A percentile compares a stretch with the other conserved stretches of the same genome.
Evolutionary conservation across 1,140 invertebrate species (phyloP).

Genomic region (Cydia amplana): DNA sequence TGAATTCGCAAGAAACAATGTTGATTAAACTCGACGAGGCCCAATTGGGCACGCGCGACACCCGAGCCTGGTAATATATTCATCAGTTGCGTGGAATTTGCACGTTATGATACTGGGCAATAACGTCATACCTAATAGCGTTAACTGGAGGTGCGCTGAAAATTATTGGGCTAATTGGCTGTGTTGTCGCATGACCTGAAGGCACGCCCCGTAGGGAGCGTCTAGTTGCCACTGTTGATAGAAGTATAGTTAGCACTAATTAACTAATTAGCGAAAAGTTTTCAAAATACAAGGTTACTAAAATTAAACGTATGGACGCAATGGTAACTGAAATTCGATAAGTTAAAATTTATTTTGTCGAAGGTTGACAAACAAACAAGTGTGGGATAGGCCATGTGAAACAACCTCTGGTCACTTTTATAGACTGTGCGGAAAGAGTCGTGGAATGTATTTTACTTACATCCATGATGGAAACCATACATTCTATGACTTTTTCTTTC

Average conservation of each 20-base stretch:
- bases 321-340: neutral
- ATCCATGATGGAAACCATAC: no score
- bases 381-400: no score
- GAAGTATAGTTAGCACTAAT: neutral
- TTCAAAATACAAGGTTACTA: neutral
- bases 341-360: neutral
- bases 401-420: no score
- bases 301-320: neutral
- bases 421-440: no score
- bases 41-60: constrained; percentile 5
- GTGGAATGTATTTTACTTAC: no score
- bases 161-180: constrained; percentile 29
- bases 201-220: constrained; percentile 11
- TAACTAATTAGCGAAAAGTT: neutral
- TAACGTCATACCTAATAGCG: constrained; percentile 23
- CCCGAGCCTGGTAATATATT: constrained; percentile 6
- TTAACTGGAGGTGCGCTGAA: constrained; percentile 29
- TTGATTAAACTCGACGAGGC: constrained; percentile 6
- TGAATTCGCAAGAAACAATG: constrained; percentile 19
- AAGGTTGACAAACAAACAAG: no score
- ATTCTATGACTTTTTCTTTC: no score
- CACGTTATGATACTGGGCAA: constrained; percentile 7
- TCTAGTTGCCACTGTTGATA: neutral
- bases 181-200: constrained; percentile 27
- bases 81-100: constrained; percentile 14